phyloP scores from a whole-genome alignment of 1,140 invertebrate genomes.

The Triops longicaudatus region DNA sequence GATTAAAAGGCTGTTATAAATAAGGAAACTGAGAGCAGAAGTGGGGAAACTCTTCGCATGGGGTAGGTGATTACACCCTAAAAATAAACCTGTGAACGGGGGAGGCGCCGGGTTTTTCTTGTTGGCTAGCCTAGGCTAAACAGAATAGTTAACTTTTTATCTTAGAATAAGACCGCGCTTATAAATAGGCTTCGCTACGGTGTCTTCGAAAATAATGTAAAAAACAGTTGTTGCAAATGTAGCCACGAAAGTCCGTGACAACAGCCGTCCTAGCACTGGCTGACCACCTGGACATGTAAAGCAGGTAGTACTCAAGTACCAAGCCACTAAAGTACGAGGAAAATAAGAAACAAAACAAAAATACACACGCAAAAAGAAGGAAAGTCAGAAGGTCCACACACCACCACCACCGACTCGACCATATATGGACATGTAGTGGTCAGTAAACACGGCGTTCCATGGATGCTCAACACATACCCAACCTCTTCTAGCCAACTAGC shows the following conservation, averaged over 20 bases:
- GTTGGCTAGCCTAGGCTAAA: neutral
- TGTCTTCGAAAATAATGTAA: neutral
- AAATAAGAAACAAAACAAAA: too few species aligned
- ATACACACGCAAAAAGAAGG: neutral
- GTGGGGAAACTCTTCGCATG: neutral
- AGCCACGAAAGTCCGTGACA: neutral
- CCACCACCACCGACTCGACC: neutral
- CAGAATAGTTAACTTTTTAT: neutral
- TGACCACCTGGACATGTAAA: constrained; percentile 14
- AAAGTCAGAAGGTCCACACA: constrained; percentile 11
- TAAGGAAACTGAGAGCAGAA: neutral
- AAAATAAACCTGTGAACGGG: neutral
- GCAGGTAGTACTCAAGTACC: neutral
- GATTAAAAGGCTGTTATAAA: constrained; percentile 4
- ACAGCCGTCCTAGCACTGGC: neutral
- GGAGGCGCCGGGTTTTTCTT: neutral
- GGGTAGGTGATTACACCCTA: neutral
- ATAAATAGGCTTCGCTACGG: neutral
- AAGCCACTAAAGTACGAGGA: neutral
- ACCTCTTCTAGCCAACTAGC: neutral
- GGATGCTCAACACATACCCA: constrained; percentile 5
- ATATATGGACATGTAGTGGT: constrained; percentile 11
- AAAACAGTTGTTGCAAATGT: neutral
- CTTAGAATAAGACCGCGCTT: neutral
- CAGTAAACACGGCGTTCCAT: constrained; percentile 5